Base-by-base conservation (phyloP, 2,888 invertebrate species). In the Dysmachus trigonus region DNA sequence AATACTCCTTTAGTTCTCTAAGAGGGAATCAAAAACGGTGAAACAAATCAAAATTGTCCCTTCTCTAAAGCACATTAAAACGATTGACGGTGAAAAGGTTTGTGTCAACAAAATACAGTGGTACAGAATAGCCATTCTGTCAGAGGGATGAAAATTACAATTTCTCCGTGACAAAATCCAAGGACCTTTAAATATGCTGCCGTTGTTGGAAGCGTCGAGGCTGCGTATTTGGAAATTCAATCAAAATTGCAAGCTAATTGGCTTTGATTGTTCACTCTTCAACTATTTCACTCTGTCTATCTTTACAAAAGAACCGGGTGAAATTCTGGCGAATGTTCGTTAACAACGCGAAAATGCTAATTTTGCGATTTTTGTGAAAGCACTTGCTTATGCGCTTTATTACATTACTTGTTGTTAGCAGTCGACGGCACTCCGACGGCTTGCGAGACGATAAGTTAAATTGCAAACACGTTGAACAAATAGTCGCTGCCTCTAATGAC, bases 211-310 rank as follows among this genome's bases (percentile, higher is more conserved):
- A 47, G 47, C 77, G 77, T 47, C 27, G 47, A 47, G n/a, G 27
- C 47, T 77, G 47, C 27, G 47, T 77, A 77, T 77, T 77, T 77
- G 77, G 47, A 77, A 77, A 77, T 77, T 77, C 77, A 77, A 77
- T 77, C 77, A 77, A 77, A 77, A 77, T 77, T 47, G 77, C 47
- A 41, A 77, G 41, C 77, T 77, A 77, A 77, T 77, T 77, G 77
- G 77, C 47, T 77, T 77, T 77, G 76, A 77, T 77, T 77, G 77
- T 77, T 77, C 77, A 77, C 77, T 77, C 77, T 77, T 77, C 77
- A 77, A 77, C 77, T 77, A 77, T 77, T 47, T 77, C 47, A 47
- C 4, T 35, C 13, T 31, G 33, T 30, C 30, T n/a, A 6, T 76
- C 35, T 35, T 22, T 8, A 18, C 38, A 38, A 47, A n/a, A 62